phyloP scores from a whole-genome alignment of 2,113 vertebrate species.

The Erythrocercus mccallii region DNA sequence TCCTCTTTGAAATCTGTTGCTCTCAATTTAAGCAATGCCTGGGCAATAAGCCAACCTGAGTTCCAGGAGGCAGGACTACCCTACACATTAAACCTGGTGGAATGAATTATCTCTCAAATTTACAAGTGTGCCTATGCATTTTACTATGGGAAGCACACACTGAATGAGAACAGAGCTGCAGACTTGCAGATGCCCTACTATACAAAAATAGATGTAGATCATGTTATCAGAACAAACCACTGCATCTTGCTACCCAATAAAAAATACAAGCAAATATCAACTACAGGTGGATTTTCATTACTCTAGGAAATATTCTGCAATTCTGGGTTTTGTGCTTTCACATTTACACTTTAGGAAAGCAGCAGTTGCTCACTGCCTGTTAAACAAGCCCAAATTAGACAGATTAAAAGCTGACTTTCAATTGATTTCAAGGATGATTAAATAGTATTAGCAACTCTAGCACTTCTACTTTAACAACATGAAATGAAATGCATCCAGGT shows the following conservation, averaged over 20 bases:
- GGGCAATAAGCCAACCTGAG: not conserved
- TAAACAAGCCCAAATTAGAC: not conserved
- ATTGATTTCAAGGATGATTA: not conserved
- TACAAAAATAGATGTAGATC: not conserved
- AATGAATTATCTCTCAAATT: not conserved
- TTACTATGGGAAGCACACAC: not conserved
- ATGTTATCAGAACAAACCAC: not conserved
- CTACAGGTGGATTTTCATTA: not conserved
- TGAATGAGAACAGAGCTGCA: not conserved
- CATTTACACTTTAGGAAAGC: not conserved
- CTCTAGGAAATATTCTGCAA: not conserved
- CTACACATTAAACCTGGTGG: not conserved
- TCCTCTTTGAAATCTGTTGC: not conserved
- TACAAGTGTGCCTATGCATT: not conserved
- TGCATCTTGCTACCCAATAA: not conserved
- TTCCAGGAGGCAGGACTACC: not conserved
- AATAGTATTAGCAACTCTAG: not conserved
- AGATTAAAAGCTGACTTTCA: not conserved
- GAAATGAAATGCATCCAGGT: not conserved
- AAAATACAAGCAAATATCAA: not conserved
- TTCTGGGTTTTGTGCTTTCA: not conserved
- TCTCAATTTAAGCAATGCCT: not conserved
- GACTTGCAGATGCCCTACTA: not conserved
- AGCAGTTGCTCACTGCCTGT: not conserved
- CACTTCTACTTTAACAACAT: not conserved